Evolutionary conservation across 2,888 invertebrate species (phyloP), one percentile per base, ranked within the genome.

Genomic region (Tenthredo livida): DNA sequence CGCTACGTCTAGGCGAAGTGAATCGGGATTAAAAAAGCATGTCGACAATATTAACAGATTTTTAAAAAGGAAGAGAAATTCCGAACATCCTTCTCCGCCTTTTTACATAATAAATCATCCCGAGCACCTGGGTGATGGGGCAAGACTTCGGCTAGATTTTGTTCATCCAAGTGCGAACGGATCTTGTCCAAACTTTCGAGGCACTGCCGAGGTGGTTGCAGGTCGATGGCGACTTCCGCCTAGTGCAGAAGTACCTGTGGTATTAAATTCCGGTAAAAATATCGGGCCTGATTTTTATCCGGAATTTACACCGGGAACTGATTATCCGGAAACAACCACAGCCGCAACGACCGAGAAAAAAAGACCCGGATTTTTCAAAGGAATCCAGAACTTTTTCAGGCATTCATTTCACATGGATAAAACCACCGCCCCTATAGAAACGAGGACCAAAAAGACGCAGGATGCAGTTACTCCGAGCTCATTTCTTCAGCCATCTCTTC

Each of bases 81-180:
- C 9, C 2, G 77, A 54, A 47, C 17, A 47, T 9, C 6, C n/a
- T 58, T 58, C n/a, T 21, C 50, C 15, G 4, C 37, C 58, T 0
- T 80, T 40, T 58, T 21, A 21, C 15, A 9, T 25, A 25, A n/a
- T 47, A 50, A 29, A 54, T 29, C 25, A 17, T 9, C 77, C 77
- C 2, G 47, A 77, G 4, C 50, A 50, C 29, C 33, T 77, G 9
- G 50, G 54, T 7, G 80, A 80, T 33, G 61, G 61, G 15, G 78
- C 58, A n/a, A 58, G 80, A 40, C 61, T 80, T 10, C 80, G 80
- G n/a, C 15, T 80, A 3, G 80, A 80, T 12, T 80, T 80, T 40
- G n/a, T 40, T 29, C 80, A 21, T 12, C 80, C 77, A 77, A 25
- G 1, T 50, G 37, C 17, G 29, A 77, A 77, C 33, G 54, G 50